Base-by-base conservation (phyloP, 53 echinoderm and acorn worm genomes). In the Arbacia lixula region DNA sequence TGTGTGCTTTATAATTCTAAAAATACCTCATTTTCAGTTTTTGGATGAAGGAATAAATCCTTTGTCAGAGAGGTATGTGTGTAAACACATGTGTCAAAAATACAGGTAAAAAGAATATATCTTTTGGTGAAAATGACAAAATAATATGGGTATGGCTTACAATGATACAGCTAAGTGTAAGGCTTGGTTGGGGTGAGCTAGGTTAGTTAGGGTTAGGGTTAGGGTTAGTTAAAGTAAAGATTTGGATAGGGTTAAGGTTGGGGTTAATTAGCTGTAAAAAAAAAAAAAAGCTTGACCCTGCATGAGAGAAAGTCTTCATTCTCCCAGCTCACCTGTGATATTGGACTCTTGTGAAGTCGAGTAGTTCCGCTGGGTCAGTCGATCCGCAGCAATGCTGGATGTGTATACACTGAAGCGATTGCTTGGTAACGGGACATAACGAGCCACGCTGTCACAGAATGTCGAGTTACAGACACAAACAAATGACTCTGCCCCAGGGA, bases 391-490 rank as follows among this genome's bases (percentile, higher is more conserved):
- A 49, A 64, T 68, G 19, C 72, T 90, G 21, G 86, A 72, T 46
- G 91, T 87, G 66, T 76, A 85, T 60, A 90, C 91, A 22, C 51
- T 61, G 28, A 82, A 86, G 6, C 41, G 41, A 12, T 60, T 77
- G 0, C 53, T 30, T 9, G 36, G 22, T 25, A 83, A n/a, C 14
- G 89, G 77, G 27, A 66, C 68, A 66, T 87, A 87, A 36, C 51
- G 35, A n/a, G 84, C 63, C 37, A 90, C 83, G 21, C 83, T 83
- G 52, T 94, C 94, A 73, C 94, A 94, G 60, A 77, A 89, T 1
- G 84, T 55, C 19, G 89, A 60, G 26, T 77, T 76, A 42, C 94
- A 94, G 39, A 87, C 94, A 39, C 94, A 94, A 2, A 90, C 87
- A 84, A 94, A 94, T 9, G 38, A 36, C 3, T 66, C 75, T 2